A percentile compares a stretch with the other conserved stretches of the same genome.
These are phyloP conservation scores for Steatornis caripensis DNA, from an alignment of 2,113 vertebrate genomes.

Conservation along the genomic window DNA sequence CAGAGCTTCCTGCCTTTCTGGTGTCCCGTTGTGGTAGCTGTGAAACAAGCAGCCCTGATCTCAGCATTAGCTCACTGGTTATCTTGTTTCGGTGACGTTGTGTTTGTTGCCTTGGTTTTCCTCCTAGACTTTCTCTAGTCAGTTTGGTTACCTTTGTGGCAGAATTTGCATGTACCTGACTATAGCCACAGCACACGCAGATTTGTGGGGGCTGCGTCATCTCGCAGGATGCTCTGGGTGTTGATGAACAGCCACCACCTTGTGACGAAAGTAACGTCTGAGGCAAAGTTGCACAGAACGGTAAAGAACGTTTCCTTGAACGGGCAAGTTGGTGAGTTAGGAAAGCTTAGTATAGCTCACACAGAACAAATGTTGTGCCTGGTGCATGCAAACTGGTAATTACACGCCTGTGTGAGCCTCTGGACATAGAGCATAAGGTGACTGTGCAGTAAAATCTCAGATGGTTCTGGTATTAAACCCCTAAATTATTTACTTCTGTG, in stretches of 20 bases:
- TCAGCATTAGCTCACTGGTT: background rate
- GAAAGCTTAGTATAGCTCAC: background rate
- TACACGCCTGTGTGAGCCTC: too few species aligned
- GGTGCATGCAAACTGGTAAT: too few species aligned
- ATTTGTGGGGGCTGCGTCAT: background rate
- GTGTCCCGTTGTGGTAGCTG: rapidly evolving
- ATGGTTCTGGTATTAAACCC: background rate
- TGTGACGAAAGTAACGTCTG: background rate
- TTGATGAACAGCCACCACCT: background rate
- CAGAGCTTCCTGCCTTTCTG: background rate
- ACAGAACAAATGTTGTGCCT: background rate
- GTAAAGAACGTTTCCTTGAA: background rate
- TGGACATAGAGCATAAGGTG: background rate
- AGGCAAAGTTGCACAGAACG: background rate
- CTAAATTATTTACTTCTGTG: background rate
- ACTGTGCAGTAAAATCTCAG: background rate
- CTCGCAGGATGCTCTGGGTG: background rate
- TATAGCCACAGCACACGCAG: background rate
- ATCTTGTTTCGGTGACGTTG: background rate
- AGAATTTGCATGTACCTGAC: background rate
- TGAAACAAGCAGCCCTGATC: background rate
- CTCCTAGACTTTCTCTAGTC: background rate
- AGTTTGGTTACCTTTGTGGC: background rate
- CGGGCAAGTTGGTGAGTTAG: background rate
- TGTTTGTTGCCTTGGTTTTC: background rate